Evolutionary conservation across 1,140 invertebrate species (phyloP).

Genomic region (Brachionus sp.): DNA sequence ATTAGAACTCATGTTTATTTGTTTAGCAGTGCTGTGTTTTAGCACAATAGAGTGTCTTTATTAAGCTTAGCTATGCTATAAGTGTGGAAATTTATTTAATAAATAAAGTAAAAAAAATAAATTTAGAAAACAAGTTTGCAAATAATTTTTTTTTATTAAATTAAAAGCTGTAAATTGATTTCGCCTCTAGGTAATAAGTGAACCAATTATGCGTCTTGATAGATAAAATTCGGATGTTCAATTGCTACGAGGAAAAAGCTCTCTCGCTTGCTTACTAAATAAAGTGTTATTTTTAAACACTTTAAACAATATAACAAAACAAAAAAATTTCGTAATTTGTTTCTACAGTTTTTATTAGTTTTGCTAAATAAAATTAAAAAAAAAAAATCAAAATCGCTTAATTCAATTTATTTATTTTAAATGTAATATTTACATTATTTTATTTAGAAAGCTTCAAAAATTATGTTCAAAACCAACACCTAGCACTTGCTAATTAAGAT

Average conservation of each 20-base stretch:
- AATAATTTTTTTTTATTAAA: background rate
- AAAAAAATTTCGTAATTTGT: conserved; percentile 24
- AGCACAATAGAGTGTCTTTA: background rate
- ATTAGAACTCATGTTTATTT: conserved; percentile 25
- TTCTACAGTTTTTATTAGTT: background rate
- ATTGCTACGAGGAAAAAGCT: background rate
- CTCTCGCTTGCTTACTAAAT: background rate
- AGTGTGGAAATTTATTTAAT: background rate
- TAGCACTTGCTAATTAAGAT: too few relatives aligned
- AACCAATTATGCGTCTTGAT: background rate
- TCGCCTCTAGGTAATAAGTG: background rate
- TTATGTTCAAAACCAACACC: too few relatives aligned
- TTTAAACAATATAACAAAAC: background rate
- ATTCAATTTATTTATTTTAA: conserved; percentile 10
- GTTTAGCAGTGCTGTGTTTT: background rate
- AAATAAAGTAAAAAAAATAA: background rate
- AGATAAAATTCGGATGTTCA: background rate
- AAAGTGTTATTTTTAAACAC: background rate
- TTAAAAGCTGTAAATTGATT: conserved; percentile 4
- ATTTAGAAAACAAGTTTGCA: background rate
- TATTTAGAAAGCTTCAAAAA: background rate
- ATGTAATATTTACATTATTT: conserved; percentile 5
- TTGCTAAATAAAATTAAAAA: background rate
- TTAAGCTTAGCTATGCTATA: background rate
- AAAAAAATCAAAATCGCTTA: background rate